Evolutionary conservation across 2,888 invertebrate genomes (phyloP).

Genomic region (Rhimphoctona megacephalus): DNA sequence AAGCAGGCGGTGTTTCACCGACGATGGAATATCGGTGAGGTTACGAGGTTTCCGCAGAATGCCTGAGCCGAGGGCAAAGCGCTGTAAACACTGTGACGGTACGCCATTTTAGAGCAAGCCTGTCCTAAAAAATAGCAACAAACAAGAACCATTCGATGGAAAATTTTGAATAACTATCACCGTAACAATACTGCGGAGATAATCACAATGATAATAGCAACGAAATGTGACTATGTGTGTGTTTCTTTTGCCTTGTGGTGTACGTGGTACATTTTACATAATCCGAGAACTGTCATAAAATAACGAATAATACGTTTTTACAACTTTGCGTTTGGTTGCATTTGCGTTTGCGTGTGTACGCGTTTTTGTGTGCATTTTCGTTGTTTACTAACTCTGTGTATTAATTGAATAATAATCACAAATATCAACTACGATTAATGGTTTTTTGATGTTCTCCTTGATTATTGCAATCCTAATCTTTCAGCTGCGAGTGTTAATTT

Average conservation of each 20-base stretch:
- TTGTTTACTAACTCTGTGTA: slow-evolving; percentile 60
- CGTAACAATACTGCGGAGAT: slow-evolving; percentile 48
- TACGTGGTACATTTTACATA: slow-evolving; percentile 21
- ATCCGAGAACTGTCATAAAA: slow-evolving; percentile 40
- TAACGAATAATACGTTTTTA: slow-evolving; percentile 57
- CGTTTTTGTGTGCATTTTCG: slow-evolving; percentile 43
- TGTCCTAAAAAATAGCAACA: slow-evolving; percentile 44
- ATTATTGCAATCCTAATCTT: slow-evolving; percentile 32
- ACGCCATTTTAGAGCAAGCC: slow-evolving; percentile 79
- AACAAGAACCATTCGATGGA: slow-evolving; percentile 25
- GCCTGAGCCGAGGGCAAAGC: slow-evolving; percentile 94
- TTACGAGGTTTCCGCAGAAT: slow-evolving; percentile 85
- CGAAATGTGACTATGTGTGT: slow-evolving; percentile 38
- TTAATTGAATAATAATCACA: slow-evolving; percentile 54
- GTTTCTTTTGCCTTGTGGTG: slow-evolving; percentile 57
- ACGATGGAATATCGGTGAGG: slow-evolving; percentile 84
- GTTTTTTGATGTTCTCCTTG: slow-evolving; percentile 13
- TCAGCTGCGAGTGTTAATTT: neutral
- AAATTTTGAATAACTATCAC: slow-evolving; percentile 44
- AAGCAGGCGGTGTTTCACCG: slow-evolving; percentile 70
- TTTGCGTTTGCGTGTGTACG: slow-evolving; percentile 47
- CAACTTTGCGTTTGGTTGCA: slow-evolving; percentile 2
- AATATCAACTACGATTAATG: slow-evolving; percentile 42
- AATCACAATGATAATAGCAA: slow-evolving; percentile 39
- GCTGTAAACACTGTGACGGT: slow-evolving; percentile 97